phyloP scores from a whole-genome alignment of 1,140 invertebrate genomes.

The Sinella curviseta region DNA sequence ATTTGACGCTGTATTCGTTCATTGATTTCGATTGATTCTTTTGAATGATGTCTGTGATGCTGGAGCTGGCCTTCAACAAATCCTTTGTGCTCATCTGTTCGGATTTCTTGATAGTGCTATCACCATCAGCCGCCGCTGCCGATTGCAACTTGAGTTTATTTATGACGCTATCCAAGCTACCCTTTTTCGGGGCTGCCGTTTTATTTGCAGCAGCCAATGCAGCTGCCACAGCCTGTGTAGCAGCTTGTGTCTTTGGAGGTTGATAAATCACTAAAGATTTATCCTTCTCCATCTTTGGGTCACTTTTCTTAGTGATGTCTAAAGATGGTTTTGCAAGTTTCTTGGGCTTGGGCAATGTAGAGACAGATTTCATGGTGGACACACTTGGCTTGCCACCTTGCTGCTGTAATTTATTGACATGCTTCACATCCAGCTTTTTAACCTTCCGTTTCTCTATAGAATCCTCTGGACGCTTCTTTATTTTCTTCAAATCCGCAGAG shows the following conservation, averaged over 20 bases:
- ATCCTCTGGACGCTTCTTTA: constrained; percentile 45
- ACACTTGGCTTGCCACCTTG: constrained; percentile 78
- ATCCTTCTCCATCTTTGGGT: constrained; percentile 15
- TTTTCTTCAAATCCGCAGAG: constrained; percentile 10
- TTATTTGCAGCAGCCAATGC: constrained; percentile 57
- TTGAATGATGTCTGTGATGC: constrained; percentile 31
- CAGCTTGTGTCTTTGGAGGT: constrained; percentile 17
- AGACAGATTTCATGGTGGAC: constrained; percentile 54
- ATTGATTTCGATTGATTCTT: constrained; percentile 53
- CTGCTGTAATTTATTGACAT: constrained; percentile 47
- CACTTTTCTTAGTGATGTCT: neutral
- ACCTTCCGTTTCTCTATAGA: constrained; percentile 41
- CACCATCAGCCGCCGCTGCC: neutral
- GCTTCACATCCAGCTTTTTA: constrained; percentile 30
- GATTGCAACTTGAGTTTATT: constrained; percentile 73
- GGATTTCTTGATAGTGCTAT: constrained; percentile 1
- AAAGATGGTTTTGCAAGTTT: neutral
- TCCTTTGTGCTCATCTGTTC: constrained; percentile 40
- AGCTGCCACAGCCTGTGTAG: constrained; percentile 22
- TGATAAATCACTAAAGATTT: constrained; percentile 14
- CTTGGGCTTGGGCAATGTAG: constrained; percentile 50
- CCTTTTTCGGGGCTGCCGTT: constrained; percentile 63
- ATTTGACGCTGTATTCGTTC: constrained; percentile 79
- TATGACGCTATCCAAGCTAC: constrained; percentile 76
- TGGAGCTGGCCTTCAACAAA: constrained; percentile 34